Percentiles rank a stretch among this genome's conserved stretches.
phyloP scores from a whole-genome alignment of 2,797 vertebrate genomes.

The Tinamus major region DNA sequence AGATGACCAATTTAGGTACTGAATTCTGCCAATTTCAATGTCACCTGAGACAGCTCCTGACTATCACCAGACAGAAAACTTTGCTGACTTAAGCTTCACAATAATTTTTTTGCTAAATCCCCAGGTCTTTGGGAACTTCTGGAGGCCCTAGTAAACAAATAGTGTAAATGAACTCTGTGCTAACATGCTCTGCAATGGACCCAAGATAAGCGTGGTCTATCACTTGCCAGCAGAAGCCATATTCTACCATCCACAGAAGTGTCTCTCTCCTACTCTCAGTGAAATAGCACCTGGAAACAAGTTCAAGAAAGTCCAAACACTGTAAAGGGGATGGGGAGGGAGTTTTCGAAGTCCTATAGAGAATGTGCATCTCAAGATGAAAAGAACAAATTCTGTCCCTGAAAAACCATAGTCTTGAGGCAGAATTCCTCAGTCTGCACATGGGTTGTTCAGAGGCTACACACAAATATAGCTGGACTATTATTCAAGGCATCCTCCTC shows the following conservation, averaged over 20 bases:
- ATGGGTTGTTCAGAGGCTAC: background rate
- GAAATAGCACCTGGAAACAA: fast-evolving
- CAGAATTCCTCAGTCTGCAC: background rate
- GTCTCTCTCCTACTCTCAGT: background rate
- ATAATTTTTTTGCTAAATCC: background rate
- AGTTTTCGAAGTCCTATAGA: background rate
- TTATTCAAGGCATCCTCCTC: background rate
- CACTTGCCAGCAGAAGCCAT: background rate
- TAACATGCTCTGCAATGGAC: fast-evolving
- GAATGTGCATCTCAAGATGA: background rate
- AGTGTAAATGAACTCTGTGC: background rate
- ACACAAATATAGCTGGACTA: background rate
- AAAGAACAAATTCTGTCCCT: background rate
- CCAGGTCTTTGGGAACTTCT: background rate
- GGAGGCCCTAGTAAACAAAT: background rate
- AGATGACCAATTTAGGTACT: background rate
- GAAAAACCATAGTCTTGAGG: background rate
- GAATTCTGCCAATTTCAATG: background rate
- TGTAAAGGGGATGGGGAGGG: background rate
- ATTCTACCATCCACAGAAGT: background rate
- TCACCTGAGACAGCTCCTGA: background rate
- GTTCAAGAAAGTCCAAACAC: background rate
- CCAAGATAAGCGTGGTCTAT: background rate
- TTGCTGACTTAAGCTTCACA: background rate
- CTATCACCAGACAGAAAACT: background rate